Evolutionary conservation across 2,797 vertebrate species (phyloP), one percentile per base, ranked within the genome.

Genomic region (Sebastolobus altivelis): DNA sequence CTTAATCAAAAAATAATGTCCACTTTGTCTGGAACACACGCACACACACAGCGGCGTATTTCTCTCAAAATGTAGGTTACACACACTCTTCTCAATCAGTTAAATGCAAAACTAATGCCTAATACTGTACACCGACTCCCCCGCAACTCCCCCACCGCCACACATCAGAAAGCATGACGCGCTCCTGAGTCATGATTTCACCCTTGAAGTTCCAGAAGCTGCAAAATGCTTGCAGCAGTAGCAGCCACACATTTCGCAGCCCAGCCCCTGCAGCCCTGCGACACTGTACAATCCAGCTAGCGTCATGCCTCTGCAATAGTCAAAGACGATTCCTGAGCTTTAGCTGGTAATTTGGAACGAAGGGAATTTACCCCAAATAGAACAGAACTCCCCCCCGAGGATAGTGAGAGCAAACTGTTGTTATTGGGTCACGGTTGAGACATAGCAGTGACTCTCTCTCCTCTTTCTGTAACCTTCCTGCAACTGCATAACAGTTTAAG

Each of bases 321-420:
- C 91, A 88, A 66, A 90, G 82, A 86, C 52, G 72, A 88, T 91
- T 91, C 76, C 84, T 59, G 73, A 88, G 85, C 79, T 86, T 61
- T 59, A 75, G 83, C 43, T 77, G 82, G 84, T 92, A 91, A 94
- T 93, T 90, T 90, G 80, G 86, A 90, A 90, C 27, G 90, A 94
- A 91, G 87, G 89, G 88, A 91, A 88, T 92, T 92, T 92, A 91
- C 90, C 90, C 89, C 90, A 94, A 94, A 93, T 93, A 92, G 93
- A 89, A 93, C 93, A 91, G 83, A 92, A 89, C 72, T 83, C 79
- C 88, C 89, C 89, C 90, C 86, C 0, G 68, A 87, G 91, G 87
- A 87, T 31, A 89, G 73, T 43, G 76, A 89, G 85, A 79, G 83
- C 84, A 89, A 91, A 91, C 89, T 86, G 85, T 84, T 92, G 81